A percentile compares a stretch with the other conserved stretches of the same genome.
Evolutionary conservation across 2,113 vertebrate genomes (phyloP).

Genomic region (Cyprinus carpio): DNA sequence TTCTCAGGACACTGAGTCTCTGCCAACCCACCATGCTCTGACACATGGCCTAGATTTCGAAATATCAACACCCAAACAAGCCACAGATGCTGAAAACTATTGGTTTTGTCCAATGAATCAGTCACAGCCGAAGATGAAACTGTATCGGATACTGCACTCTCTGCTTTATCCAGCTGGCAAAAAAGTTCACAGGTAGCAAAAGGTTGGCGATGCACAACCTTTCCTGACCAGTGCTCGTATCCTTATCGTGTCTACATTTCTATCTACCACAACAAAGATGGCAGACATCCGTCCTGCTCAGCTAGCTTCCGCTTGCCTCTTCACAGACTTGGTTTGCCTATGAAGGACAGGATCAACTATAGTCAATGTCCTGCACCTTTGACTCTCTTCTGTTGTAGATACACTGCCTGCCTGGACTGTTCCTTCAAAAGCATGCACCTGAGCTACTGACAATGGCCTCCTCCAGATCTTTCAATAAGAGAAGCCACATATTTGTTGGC

Average conservation of each 20-base stretch:
- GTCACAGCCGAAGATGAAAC: background rate
- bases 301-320: background rate
- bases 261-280: background rate
- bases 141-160: background rate
- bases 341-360: background rate
- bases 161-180: background rate
- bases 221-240: background rate
- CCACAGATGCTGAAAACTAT: background rate
- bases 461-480: background rate
- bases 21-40: background rate
- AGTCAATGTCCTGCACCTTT: background rate
- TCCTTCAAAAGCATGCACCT: background rate
- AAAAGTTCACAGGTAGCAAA: background rate
- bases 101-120: background rate
- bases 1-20: background rate
- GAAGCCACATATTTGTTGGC: background rate
- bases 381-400: background rate
- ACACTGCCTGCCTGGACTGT: background rate
- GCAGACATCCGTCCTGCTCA: background rate
- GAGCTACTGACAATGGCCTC: background rate
- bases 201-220: background rate
- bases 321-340: background rate
- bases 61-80: background rate
- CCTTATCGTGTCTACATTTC: background rate
- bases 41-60: background rate